A percentile compares a stretch with the other conserved stretches of the same genome.
phyloP scores from a whole-genome alignment of 1,140 invertebrate species.

The Euura saliciscinereae region DNA sequence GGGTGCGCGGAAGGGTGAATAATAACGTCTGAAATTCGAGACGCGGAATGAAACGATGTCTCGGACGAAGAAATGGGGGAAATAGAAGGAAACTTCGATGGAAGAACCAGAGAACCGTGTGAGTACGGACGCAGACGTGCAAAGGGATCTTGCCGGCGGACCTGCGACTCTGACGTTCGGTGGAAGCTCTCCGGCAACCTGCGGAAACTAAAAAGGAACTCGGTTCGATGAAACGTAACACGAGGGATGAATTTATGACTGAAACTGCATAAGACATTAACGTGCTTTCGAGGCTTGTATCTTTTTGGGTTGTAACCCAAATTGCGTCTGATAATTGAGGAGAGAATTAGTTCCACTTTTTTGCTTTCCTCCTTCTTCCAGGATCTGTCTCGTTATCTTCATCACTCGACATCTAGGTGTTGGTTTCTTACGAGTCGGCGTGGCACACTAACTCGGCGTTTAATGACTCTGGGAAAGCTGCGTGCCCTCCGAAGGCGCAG shows the following conservation, averaged over 20 bases:
- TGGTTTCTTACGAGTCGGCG: neutral
- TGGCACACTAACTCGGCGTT: neutral
- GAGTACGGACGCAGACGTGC: neutral
- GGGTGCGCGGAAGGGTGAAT: conserved; percentile 53
- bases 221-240: conserved; percentile 57
- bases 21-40: conserved; percentile 58
- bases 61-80: conserved; percentile 33
- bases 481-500: neutral
- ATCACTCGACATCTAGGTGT: neutral
- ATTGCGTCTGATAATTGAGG: no score
- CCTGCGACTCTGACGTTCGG: conserved; percentile 20
- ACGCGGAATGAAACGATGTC: conserved; percentile 54
- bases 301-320: no score
- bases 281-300: no score
- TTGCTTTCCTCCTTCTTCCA: neutral
- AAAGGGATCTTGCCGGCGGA: conserved; percentile 29
- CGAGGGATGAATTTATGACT: conserved; percentile 17
- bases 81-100: neutral
- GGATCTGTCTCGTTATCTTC: neutral
- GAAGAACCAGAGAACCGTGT: neutral
- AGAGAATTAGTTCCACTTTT: neutral
- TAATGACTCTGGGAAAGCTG: conserved; percentile 5
- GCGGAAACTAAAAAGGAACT: neutral
- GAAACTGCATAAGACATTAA: neutral
- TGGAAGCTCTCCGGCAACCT: neutral